Conservation (phyloP, 1,140 invertebrate species). For the Acromyrmex heyeri region DNA sequence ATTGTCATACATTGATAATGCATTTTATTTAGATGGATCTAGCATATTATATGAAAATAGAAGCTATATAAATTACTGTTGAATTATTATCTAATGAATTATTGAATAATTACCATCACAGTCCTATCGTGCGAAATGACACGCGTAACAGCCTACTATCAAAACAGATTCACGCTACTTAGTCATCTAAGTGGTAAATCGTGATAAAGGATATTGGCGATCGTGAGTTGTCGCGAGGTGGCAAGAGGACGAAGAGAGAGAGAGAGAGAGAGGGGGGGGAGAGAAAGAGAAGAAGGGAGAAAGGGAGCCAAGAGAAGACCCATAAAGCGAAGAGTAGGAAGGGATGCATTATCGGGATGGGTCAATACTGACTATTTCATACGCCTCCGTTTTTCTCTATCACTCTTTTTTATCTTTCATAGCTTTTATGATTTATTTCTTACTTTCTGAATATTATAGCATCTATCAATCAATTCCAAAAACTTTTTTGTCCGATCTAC, state of each 20-base stretch:
- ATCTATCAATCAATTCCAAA: neutral
- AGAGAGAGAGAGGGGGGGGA: neutral
- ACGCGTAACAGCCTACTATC: constrained; percentile 8
- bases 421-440: neutral
- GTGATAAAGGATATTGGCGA: constrained; percentile 61
- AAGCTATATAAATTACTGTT: neutral
- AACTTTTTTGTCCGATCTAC: neutral
- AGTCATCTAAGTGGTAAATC: constrained; percentile 47
- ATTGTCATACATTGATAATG: neutral
- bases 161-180: constrained; percentile 60
- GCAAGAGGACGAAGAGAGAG: neutral
- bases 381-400: constrained; percentile 54
- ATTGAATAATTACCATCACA: constrained; percentile 22
- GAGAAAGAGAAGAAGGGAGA: neutral
- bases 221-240: constrained; percentile 61
- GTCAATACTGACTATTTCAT: constrained; percentile 68
- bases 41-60: neutral
- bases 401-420: constrained; percentile 14
- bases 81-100: constrained; percentile 24
- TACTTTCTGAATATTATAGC: neutral
- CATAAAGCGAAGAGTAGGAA: constrained; percentile 48
- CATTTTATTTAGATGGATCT: constrained; percentile 8
- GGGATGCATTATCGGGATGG: constrained; percentile 52
- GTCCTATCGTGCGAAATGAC: constrained; percentile 31
- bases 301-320: constrained; percentile 27